Evolutionary conservation across 2,113 vertebrate species (phyloP), one percentile per base, ranked within the genome.

Genomic region (Proteles cristata): DNA sequence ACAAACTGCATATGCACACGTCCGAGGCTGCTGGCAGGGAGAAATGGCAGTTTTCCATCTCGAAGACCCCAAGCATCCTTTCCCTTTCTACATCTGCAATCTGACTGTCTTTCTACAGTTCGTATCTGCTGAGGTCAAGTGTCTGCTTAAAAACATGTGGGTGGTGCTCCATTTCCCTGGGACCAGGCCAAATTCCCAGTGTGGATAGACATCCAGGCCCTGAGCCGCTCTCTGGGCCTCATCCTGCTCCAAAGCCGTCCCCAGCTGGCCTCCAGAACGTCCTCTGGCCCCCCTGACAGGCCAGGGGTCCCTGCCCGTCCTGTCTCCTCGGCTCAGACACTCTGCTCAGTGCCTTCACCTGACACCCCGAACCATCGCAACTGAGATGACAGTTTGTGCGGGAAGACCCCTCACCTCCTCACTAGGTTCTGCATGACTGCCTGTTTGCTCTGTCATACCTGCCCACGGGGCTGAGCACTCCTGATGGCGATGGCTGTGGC

Each of bases 101-200:
- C 55, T 10, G 2, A 58, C 71, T 14, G 2, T 17, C 65, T 81
- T 53, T 45, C 5, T 25, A 25, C 7, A 11, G 17, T 45, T 28
- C 25, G 6, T 10, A 23, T n/a, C 45, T n/a, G n/a, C 7, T 3
- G 9, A 66, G 10, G 11, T 8, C 35, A n/a, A 0, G 7, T 84
- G 58, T 48, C 69, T 21, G 33, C 65, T 90, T 19, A 11, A 39
- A 65, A 65, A 25, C 12, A 43, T 43, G 9, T 12, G 12, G 4
- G 17, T 1, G 0, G 2, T 5, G 14, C 28, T 53, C 88, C 26
- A 5, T 0, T 19, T 33, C 17, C 1, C 68, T 15, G 3, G 55
- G 21, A 50, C 35, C 7, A 83, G 39, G 26, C 5, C 50, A 19
- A 14, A 48, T 21, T 39, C 58, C 74, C 50, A 17, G 19, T 1